A percentile compares a stretch with the other conserved stretches of the same genome.
These are phyloP conservation scores for Trichacis sp. DNA, from an alignment of 2,888 invertebrate genomes.

Conservation along the genomic window DNA sequence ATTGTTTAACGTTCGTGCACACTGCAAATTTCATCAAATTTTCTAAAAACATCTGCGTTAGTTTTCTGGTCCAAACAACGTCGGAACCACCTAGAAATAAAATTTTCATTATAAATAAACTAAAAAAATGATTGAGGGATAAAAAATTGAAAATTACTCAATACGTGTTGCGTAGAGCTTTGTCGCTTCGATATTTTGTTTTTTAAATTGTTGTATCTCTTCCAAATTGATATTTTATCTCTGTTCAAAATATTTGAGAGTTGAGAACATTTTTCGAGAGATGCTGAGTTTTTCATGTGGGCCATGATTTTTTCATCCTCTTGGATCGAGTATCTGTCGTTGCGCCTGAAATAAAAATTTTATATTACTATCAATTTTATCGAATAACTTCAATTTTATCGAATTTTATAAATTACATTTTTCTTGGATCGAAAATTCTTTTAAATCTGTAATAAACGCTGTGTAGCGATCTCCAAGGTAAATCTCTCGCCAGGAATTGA, in stretches of 20 bases:
- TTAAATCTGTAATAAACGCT: conserved; percentile 54
- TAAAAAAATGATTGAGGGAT: too few species aligned
- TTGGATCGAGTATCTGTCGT: conserved; percentile 37
- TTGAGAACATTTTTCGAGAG: background rate
- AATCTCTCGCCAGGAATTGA: conserved; percentile 54
- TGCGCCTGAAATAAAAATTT: conserved; percentile 3
- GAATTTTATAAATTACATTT: too few species aligned
- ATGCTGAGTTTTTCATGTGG: conserved; percentile 32
- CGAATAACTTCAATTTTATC: background rate
- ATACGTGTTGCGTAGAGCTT: background rate
- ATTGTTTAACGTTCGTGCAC: conserved; percentile 47
- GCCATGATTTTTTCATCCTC: conserved; percentile 50
- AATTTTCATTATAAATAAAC: too few species aligned
- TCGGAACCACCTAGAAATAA: background rate
- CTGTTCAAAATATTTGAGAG: conserved; percentile 48
- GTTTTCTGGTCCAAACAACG: conserved; percentile 9
- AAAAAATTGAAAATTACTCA: conserved; percentile 11
- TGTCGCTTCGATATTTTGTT: background rate
- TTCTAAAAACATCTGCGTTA: conserved; percentile 46
- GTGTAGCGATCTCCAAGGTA: conserved; percentile 53
- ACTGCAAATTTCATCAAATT: conserved; percentile 46
- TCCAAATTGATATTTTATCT: conserved; percentile 42
- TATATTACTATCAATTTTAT: background rate
- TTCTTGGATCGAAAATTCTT: conserved; percentile 41
- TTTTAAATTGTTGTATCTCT: conserved; percentile 39